phyloP scores from a whole-genome alignment of 2,888 invertebrate species.

The Sinopyrophorus schimmeli region DNA sequence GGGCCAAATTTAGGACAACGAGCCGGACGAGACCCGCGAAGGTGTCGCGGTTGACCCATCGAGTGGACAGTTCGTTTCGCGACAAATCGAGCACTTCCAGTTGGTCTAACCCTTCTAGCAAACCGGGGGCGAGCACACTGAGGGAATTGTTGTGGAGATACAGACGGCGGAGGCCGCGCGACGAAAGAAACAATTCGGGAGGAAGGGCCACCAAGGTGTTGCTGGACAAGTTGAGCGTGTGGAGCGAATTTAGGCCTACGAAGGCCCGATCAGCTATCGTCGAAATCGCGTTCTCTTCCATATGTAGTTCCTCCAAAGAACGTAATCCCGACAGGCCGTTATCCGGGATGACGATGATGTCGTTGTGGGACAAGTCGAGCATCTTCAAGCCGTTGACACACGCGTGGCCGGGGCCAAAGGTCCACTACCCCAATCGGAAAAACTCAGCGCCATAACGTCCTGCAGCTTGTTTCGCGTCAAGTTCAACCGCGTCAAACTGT shows the following conservation, averaged over 20 bases:
- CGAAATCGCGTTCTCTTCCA: conserved; percentile 77
- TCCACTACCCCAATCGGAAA: conserved; percentile 72
- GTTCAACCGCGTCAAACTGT: conserved; percentile 70
- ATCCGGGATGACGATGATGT: conserved; percentile 70
- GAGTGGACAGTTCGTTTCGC: conserved; percentile 73
- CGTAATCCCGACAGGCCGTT: conserved; percentile 72
- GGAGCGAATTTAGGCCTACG: conserved; percentile 68
- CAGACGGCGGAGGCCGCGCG: conserved; percentile 71
- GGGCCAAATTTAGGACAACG: conserved; percentile 73
- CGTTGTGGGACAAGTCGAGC: conserved; percentile 75
- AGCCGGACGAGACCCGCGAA: conserved; percentile 75
- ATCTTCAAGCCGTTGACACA: conserved; percentile 71
- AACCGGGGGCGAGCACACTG: conserved; percentile 72
- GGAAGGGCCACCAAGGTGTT: conserved; percentile 78
- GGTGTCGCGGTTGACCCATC: conserved; percentile 76
- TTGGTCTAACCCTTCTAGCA: conserved; percentile 73
- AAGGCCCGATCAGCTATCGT: conserved; percentile 75
- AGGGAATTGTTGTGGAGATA: conserved; percentile 78
- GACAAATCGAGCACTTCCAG: conserved; percentile 75
- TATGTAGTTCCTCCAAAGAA: conserved; percentile 68
- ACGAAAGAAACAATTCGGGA: conserved; percentile 75
- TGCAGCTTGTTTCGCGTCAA: conserved; percentile 77
- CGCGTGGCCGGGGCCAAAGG: conserved; percentile 61
- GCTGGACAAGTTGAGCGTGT: conserved; percentile 75
- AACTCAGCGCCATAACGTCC: conserved; percentile 74